Evolutionary conservation across 1,140 invertebrate genomes (phyloP).

Genomic region (Drosophila mauritiana): DNA sequence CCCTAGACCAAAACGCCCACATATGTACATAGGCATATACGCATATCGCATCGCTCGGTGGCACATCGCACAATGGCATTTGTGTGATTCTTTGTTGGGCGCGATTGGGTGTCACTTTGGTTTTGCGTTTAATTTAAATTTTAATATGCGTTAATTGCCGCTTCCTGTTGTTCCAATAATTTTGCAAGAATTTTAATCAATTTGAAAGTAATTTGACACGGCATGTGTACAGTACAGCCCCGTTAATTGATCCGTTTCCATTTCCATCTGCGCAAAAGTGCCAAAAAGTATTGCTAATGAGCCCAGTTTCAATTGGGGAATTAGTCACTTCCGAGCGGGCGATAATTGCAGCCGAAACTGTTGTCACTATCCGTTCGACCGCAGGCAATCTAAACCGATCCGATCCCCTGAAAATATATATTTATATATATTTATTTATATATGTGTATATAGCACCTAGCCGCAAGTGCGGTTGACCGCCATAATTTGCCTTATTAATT

Average conservation of each 20-base stretch:
- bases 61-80: slow-evolving; percentile 9
- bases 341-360: slow-evolving; percentile 74
- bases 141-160: slow-evolving; percentile 64
- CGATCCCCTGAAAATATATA: background rate
- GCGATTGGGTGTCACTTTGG: slow-evolving; percentile 2
- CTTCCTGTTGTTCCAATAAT: slow-evolving; percentile 60
- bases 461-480: slow-evolving; percentile 49
- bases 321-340: slow-evolving; percentile 76
- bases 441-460: background rate
- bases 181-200: slow-evolving; percentile 65
- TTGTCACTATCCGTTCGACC: slow-evolving; percentile 60
- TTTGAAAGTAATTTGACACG: slow-evolving; percentile 76
- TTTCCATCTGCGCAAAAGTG: slow-evolving; percentile 27
- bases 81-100: slow-evolving; percentile 13
- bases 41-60: slow-evolving; percentile 1
- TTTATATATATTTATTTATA: too few relatives aligned
- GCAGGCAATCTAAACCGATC: background rate
- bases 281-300: slow-evolving; percentile 39
- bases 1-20: background rate
- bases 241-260: slow-evolving; percentile 66
- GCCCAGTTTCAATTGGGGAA: slow-evolving; percentile 38
- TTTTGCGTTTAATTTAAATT: slow-evolving; percentile 13
- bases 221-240: background rate
- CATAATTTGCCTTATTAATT: slow-evolving; percentile 80
- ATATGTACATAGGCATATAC: too few relatives aligned